Base-by-base conservation (phyloP, 2,113 vertebrate species). In the Ahaetulla prasina region DNA sequence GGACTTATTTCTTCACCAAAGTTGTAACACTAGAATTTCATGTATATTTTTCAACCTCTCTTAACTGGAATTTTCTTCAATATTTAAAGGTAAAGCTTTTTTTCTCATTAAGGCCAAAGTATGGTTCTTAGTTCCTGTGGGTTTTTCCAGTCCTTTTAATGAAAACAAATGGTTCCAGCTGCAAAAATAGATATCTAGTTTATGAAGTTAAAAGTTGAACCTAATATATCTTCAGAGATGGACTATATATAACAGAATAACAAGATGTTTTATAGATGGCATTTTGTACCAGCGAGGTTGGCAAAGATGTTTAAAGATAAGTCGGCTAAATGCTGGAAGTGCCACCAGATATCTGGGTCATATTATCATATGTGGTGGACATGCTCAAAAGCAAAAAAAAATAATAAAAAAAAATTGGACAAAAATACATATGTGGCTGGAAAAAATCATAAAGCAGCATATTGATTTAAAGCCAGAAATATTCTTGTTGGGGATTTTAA, bases 151-250 rank as follows among this genome's bases (percentile, higher is more conserved):
- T 91, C 94, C 90, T 74, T 95, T 92, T 85, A 30, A 53, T 85
- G 30, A 92, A 94, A 96, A 92, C 4, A 89, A 91, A 94, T 53
- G 68, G 10, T 85, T 87, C 1, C 55, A 89, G 87, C 90, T 89
- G 50, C 3, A 39, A 49, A 39, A 92, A 47, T 88, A 93, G 1
- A 90, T 89, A 91, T 86, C 50, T 89, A 89, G 5, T 35, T 92
- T 22, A 94, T 50, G 47, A 7, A 92, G 22, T 3, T 0, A 60
- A 90, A 87, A 90, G 85, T 85, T 60, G 45, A 94, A 92, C 0
- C 7, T 45, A 4, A 2, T 39, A 54, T 0, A 1, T 95, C 68
- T 93, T 91, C 68, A 89, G 68, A 90, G 47, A 20, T 12, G 52
- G 89, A 9, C 14, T 54, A 16, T 25, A 92, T 80, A 16, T 23